Evolutionary conservation across 2,797 vertebrate species (phyloP), one percentile per base, ranked within the genome.

Genomic region (Lindbergichthys nudifrons): DNA sequence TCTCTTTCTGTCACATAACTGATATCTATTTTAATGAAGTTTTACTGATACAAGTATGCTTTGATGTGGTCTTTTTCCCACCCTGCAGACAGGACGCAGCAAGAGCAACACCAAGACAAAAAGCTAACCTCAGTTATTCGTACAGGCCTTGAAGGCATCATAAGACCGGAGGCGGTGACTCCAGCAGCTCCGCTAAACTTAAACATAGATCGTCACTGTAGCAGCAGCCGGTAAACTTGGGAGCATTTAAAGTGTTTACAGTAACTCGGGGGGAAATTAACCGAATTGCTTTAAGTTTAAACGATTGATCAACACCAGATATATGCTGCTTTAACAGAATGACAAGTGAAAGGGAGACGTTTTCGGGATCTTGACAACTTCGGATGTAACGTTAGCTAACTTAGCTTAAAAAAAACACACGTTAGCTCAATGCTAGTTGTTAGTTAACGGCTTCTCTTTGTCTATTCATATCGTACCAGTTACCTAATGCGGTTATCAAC

Each of bases 101-200:
- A 26, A 26, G 26, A 26, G 26, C 26, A n/a, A 47, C 26, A 26
- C 3, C 8, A 32, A 46, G 12, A 23, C 14, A 51, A 5, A 13
- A 3, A 7, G 39, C 3, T 30, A 4, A 15, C 0, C 0, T 0
- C 4, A 16, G 7, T 66, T 68, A 6, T 68, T 19, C 52, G 8
- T 39, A 15, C 45, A 9, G 79, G 7, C 51, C 70, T 0, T 83
- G 87, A 93, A 92, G 0, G 84, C 86, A 62, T 41, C 90, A 71
- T 4, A 4, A 46, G 39, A 66, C 16, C 3, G 7, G 81, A 77
- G 81, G 87, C 87, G 81, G 87, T 18, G 87, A 86, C 84, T 89
- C 82, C 11, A 88, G 77, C 69, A 21, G 30, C 52, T 52, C 30
- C 11, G 8, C 32, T 7, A 46, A 84, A 77, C 56, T 75, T 64